These are phyloP conservation scores for Asobara japonica DNA, from an alignment of 1,140 invertebrate species.

Conservation along the genomic window DNA sequence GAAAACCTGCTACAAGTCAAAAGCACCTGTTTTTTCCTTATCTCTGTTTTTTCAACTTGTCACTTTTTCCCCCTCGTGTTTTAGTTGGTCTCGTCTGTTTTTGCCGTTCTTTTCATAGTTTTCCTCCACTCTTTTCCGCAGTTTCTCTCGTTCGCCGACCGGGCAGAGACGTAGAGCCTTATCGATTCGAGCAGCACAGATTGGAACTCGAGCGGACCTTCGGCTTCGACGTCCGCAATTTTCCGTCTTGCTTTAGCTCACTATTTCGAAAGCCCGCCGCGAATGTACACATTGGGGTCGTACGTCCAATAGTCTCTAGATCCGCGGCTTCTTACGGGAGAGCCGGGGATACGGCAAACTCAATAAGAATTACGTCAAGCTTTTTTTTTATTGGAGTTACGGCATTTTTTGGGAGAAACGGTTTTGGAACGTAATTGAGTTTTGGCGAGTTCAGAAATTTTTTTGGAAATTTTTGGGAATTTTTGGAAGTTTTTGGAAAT, in stretches of 20 bases:
- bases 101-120: not conserved
- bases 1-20: not conserved
- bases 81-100: not conserved
- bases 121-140: slow-evolving; percentile 12
- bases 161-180: slow-evolving; percentile 39
- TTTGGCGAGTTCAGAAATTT: no score
- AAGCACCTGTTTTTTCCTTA: not conserved
- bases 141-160: slow-evolving; percentile 30
- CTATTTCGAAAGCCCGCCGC: not conserved
- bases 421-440: no score
- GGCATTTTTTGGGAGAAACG: no score
- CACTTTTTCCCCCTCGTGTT: slow-evolving; percentile 13
- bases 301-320: slow-evolving; percentile 9
- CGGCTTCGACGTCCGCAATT: slow-evolving; percentile 24
- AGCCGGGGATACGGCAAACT: not conserved
- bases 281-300: not conserved
- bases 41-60: not conserved
- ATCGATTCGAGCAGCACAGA: slow-evolving; percentile 44
- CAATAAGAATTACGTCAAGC: slow-evolving; percentile 6
- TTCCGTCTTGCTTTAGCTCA: not conserved
- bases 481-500: no score
- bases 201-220: slow-evolving; percentile 38
- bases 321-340: not conserved
- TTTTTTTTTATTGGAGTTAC: not conserved
- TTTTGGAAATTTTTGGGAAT: no score